Base-by-base conservation (phyloP, 1,140 invertebrate species). In the Rhizoglyphus robini region DNA sequence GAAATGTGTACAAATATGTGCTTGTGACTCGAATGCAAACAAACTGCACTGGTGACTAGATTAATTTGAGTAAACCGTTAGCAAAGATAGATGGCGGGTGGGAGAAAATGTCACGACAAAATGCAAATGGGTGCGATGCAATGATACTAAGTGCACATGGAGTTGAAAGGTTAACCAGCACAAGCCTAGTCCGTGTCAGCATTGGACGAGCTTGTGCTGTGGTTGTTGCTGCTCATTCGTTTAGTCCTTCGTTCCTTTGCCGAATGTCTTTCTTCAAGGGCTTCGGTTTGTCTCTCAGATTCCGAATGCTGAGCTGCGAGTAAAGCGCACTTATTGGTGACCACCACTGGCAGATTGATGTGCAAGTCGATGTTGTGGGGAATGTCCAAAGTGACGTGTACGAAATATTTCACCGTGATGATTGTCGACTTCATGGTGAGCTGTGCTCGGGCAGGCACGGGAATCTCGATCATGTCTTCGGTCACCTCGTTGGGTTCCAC, bases 321-420 rank as follows among this genome's bases (percentile, higher is more conserved):
- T 23, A 63, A 23, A 1, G 61, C 34, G 20, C 20, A 30, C n/a
- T 51, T 51, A 36, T 48, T 64, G 18, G 63, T 64, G 15, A 64
- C 46, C 2, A 64, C 47, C 25, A 64, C 15, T 18, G 47, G 63
- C 31, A 64, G 46, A 38, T 64, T 64, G 4, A 64, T 48, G 27
- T 64, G 63, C 18, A 64, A 4, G 46, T 64, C 63, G 25, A 51
- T 64, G n/a, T 47, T 51, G 13, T 64, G 63, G 2, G 63, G 63
- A 27, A 64, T 64, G 31, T 64, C 63, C 15, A 64, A 48, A n/a
- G 63, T 64, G 18, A 64, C 63, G 31, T 64, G 63, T 18, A 64
- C 47, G 46, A 64, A 64, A 57, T 64, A 64, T 25, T 64, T 64
- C 0, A 64, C 27, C 8, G 63, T 49, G 11, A 64, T 51, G 20